A percentile compares a stretch with the other conserved stretches of the same genome.
These are phyloP conservation scores for Brenthis ino DNA, from an alignment of 2,888 invertebrate species.

Conservation along the genomic window DNA sequence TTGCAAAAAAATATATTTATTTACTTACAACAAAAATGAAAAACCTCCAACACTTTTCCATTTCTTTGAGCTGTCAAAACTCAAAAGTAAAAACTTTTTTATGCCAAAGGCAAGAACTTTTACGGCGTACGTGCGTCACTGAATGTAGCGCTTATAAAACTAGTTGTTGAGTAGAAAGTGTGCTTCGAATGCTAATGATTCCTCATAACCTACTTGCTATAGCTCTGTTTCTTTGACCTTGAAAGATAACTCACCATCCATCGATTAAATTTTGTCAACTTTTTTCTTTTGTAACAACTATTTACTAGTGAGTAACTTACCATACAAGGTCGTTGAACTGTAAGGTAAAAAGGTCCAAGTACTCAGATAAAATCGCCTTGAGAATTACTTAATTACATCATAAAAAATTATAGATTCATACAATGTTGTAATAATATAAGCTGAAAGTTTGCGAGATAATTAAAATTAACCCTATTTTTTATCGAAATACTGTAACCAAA, in stretches of 20 bases:
- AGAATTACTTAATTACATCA: neutral
- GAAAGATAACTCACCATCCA: constrained; percentile 13
- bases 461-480: too few species aligned
- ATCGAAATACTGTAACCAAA: too few species aligned
- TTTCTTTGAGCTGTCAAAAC: constrained; percentile 32
- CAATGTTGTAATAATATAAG: too few species aligned
- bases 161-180: constrained; percentile 41
- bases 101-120: constrained; percentile 16
- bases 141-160: constrained; percentile 50
- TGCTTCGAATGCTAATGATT: constrained; percentile 59
- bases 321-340: constrained; percentile 12
- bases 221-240: constrained; percentile 36
- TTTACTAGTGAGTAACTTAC: neutral
- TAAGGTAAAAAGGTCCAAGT: neutral
- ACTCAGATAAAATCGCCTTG: constrained; percentile 5
- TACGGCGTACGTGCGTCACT: constrained; percentile 46
- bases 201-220: constrained; percentile 47
- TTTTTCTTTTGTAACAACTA: constrained; percentile 1
- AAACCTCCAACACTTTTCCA: constrained; percentile 48
- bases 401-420: neutral
- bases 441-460: too few species aligned
- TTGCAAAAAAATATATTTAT: neutral
- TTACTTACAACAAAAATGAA: constrained; percentile 49
- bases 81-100: constrained; percentile 24
- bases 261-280: neutral